These are phyloP conservation scores for Fabriciana adippe DNA, from an alignment of 2,888 invertebrate species.

Conservation along the genomic window DNA sequence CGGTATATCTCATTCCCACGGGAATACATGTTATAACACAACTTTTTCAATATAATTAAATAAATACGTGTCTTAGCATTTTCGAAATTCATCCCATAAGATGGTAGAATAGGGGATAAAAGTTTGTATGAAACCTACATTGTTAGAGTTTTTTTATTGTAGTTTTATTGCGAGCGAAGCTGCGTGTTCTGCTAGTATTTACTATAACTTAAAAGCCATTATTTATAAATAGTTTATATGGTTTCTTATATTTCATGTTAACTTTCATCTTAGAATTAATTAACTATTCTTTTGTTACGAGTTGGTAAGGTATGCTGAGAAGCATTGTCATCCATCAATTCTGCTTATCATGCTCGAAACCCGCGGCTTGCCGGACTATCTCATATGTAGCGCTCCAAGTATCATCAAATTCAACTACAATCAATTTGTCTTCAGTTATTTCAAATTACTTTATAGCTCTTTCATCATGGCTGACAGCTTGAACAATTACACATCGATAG, in stretches of 20 bases:
- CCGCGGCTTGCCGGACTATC: slow-evolving; percentile 49
- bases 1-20: too few species aligned
- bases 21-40: too few species aligned
- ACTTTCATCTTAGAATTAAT: slow-evolving; percentile 74
- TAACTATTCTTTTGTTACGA: slow-evolving; percentile 70
- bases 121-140: too few species aligned
- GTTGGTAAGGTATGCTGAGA: slow-evolving; percentile 49
- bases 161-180: too few species aligned
- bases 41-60: too few species aligned
- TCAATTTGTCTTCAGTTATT: slow-evolving; percentile 67
- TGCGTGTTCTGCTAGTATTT: not conserved
- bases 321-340: slow-evolving; percentile 74
- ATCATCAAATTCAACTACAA: slow-evolving; percentile 48
- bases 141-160: too few species aligned
- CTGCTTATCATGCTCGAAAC: slow-evolving; percentile 67
- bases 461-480: slow-evolving; percentile 52
- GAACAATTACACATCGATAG: slow-evolving; percentile 37
- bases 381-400: slow-evolving; percentile 53
- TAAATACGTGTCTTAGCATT: too few species aligned
- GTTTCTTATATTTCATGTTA: slow-evolving; percentile 58
- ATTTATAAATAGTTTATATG: slow-evolving; percentile 55
- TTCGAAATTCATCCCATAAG: too few species aligned
- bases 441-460: slow-evolving; percentile 57
- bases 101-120: too few species aligned
- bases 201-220: slow-evolving; percentile 29